Evolutionary conservation across 1,140 invertebrate species (phyloP).

Genomic region (Cyclina sinensis): DNA sequence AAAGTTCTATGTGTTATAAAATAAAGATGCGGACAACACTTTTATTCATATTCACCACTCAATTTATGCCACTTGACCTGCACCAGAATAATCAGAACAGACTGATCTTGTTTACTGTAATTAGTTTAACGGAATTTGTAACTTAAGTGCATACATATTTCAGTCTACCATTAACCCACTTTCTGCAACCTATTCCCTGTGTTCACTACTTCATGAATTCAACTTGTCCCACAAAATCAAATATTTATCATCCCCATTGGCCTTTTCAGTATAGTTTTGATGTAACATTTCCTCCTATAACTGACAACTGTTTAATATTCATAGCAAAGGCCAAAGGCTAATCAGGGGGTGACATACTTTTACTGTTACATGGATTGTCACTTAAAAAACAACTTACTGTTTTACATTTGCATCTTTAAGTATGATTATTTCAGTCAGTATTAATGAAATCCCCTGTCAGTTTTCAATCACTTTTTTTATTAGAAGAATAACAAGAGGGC

Average conservation of each 20-base stretch:
- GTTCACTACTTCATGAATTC: background rate
- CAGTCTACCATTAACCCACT: too few relatives aligned
- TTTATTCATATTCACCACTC: too few relatives aligned
- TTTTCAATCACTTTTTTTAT: too few relatives aligned
- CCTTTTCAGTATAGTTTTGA: background rate
- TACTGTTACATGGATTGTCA: background rate
- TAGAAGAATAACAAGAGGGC: too few relatives aligned
- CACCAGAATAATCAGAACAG: too few relatives aligned
- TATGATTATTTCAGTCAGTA: background rate
- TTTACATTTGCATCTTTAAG: background rate
- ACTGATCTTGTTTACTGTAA: too few relatives aligned
- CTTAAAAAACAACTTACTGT: background rate
- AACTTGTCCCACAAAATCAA: background rate
- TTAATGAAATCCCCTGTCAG: too few relatives aligned
- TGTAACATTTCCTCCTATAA: background rate
- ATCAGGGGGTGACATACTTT: background rate
- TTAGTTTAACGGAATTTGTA: too few relatives aligned
- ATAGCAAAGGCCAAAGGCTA: slow-evolving; percentile 14
- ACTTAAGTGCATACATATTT: too few relatives aligned
- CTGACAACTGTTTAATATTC: slow-evolving; percentile 10
- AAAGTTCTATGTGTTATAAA: too few relatives aligned
- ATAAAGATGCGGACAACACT: too few relatives aligned
- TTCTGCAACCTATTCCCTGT: background rate
- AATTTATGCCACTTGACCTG: too few relatives aligned
- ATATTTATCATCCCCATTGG: slow-evolving; percentile 16